phyloP scores from a whole-genome alignment of 2,113 vertebrate species.

The Dipodomys ordii region DNA sequence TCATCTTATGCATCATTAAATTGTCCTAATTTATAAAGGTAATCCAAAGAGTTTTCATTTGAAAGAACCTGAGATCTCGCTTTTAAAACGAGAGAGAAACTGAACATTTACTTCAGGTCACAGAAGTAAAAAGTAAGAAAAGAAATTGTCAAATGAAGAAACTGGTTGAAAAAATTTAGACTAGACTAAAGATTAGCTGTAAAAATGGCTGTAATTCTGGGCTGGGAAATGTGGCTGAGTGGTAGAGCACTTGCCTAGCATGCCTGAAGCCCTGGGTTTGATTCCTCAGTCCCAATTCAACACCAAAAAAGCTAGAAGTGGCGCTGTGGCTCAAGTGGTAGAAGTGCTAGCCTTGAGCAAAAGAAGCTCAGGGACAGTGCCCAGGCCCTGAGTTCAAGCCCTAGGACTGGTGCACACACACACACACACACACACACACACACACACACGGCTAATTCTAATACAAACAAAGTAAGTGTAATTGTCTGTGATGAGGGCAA shows the following conservation, averaged over 20 bases:
- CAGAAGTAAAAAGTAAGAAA: not conserved
- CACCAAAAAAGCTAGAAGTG: no score
- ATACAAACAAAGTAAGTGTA: not conserved
- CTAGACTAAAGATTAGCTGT: not conserved
- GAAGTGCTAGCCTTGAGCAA: no score
- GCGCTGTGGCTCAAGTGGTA: no score
- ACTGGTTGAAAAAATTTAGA: not conserved
- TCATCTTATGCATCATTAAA: conserved; percentile 50
- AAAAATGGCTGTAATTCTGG: not conserved
- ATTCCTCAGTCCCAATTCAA: no score
- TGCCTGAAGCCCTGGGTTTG: no score
- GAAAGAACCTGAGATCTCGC: not conserved
- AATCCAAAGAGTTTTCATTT: not conserved
- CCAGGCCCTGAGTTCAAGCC: no score
- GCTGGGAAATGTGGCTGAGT: no score
- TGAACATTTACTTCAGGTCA: not conserved
- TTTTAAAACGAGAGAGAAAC: not conserved
- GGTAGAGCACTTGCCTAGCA: no score
- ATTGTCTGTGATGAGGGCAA: not conserved
- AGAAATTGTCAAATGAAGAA: not conserved
- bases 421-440: no score
- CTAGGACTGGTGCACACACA: no score
- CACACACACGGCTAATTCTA: not conserved
- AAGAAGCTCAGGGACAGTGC: no score
- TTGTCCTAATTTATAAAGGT: conserved; percentile 47